Base-by-base conservation (phyloP, 92 coral and sea anemone genomes). In the Palythoa caribaeorum region DNA sequence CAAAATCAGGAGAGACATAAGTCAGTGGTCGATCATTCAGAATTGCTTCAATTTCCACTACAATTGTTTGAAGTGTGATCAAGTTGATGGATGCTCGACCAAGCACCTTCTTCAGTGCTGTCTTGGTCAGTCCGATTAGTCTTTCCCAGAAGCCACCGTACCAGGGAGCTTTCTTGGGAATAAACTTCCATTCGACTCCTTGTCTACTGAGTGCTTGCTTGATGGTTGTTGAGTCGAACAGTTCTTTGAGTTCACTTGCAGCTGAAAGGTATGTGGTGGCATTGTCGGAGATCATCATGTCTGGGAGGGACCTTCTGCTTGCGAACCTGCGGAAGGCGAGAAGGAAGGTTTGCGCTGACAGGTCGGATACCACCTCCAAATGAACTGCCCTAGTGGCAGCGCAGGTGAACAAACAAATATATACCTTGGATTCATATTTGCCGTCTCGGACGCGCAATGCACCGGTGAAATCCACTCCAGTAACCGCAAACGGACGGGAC, bases 151-250 rank as follows among this genome's bases (percentile, higher is more conserved):
- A 89, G 38, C 94, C 92, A 19, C 94, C 93, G 66, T 83, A 87
- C 93, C 94, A 91, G 2, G 93, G 94, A 48, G 90, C 94, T 2
- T 92, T 38, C 51, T 94, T 89, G 20, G 94, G 94, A 70, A 94
- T 94, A 51, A 94, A 92, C 39, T 85, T 57, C 97, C 95, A 92
- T 10, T 92, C 92, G 14, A 92, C 85, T 11, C 86, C 90, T 52
- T 77, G 88, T 51, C 85, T 63, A 78, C 77, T 73, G 21, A 92
- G 68, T 51, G 68, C 13, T 57, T 92, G 87, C 79, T 90, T 94
- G 37, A 81, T 76, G 5, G 77, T 57, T 35, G 62, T 53, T 36
- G 79, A 39, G 19, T 68, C 16, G 63, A 69, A 69, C 79, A 83
- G 62, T 28, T 83, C 80, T 48, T 83, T 83, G 38, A 94, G 90